Percentiles rank a stretch among this genome's conserved stretches.
Evolutionary conservation across 2,797 vertebrate genomes (phyloP).

Genomic region (Aplochiton taeniatus): DNA sequence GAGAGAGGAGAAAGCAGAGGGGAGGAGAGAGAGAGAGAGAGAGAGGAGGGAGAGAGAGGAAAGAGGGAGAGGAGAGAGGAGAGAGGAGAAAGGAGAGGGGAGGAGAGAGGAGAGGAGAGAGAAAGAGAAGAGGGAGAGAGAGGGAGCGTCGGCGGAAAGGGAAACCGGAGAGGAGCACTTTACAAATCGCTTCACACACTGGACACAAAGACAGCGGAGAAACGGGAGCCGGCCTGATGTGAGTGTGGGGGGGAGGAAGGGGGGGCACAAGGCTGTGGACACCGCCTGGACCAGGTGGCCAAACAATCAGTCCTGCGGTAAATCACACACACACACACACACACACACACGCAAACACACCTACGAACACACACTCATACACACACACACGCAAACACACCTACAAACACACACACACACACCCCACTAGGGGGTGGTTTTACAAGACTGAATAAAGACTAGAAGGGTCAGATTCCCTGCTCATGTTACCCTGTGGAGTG

Average conservation of each 20-base stretch:
- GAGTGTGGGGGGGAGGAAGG: conserved; percentile 69
- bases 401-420: conserved; percentile 14
- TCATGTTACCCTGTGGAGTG: conserved; percentile 66
- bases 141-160: conserved; percentile 44
- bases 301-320: conserved; percentile 74
- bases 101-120: conserved; percentile 12
- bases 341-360: conserved; percentile 13
- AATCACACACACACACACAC: conserved; percentile 29
- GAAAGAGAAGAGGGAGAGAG: conserved; percentile 24
- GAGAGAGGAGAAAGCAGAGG: no score
- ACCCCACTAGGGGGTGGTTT: conserved; percentile 62
- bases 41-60: no score
- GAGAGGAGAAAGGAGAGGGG: no score
- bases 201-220: conserved; percentile 73
- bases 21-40: no score
- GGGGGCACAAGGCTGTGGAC: conserved; percentile 71
- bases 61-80: no score
- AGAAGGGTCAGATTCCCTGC: conserved; percentile 84
- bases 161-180: conserved; percentile 75
- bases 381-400: conserved; percentile 33
- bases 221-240: conserved; percentile 72
- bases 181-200: conserved; percentile 74
- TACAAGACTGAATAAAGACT: conserved; percentile 78
- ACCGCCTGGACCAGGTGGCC: conserved; percentile 75
- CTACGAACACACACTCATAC: not conserved